phyloP scores from a whole-genome alignment of 1,140 invertebrate genomes.

The Papilio glaucus region DNA sequence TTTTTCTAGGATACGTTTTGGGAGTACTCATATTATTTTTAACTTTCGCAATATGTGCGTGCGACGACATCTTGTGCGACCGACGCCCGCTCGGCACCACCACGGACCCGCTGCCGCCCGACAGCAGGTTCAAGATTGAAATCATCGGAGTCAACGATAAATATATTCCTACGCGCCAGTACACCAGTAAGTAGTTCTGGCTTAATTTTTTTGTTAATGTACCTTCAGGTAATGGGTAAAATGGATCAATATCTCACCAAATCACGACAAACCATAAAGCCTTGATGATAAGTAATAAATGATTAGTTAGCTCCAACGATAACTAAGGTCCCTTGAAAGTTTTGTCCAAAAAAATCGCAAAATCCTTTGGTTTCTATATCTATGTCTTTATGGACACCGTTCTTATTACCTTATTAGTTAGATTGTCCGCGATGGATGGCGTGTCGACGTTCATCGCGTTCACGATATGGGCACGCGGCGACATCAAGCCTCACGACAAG shows the following conservation, averaged over 20 bases:
- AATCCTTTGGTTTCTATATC: too few species aligned
- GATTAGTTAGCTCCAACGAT: too few species aligned
- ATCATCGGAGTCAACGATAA: constrained; percentile 57
- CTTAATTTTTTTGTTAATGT: constrained; percentile 11
- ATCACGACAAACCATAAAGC: too few species aligned
- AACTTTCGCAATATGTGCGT: constrained; percentile 40
- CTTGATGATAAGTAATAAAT: too few species aligned
- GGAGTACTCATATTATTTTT: constrained; percentile 34
- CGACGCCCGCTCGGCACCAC: constrained; percentile 60
- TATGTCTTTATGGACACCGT: too few species aligned
- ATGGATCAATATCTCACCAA: too few species aligned
- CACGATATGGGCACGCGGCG: constrained; percentile 65
- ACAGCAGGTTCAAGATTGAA: constrained; percentile 66
- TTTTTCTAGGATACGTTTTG: constrained; percentile 4
- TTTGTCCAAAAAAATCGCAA: too few species aligned
- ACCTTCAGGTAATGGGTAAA: not conserved
- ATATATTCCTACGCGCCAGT: constrained; percentile 63
- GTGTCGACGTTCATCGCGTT: constrained; percentile 70
- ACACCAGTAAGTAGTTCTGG: constrained; percentile 55
- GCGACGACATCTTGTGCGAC: constrained; percentile 56
- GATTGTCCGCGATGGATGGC: constrained; percentile 56
- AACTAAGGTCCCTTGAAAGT: too few species aligned
- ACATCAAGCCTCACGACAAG: constrained; percentile 57
- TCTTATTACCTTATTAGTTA: too few species aligned
- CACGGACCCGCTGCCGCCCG: constrained; percentile 63